A percentile compares a stretch with the other conserved stretches of the same genome.
Evolutionary conservation across 2,888 invertebrate genomes (phyloP).

Genomic region (Heliothis peltigera): DNA sequence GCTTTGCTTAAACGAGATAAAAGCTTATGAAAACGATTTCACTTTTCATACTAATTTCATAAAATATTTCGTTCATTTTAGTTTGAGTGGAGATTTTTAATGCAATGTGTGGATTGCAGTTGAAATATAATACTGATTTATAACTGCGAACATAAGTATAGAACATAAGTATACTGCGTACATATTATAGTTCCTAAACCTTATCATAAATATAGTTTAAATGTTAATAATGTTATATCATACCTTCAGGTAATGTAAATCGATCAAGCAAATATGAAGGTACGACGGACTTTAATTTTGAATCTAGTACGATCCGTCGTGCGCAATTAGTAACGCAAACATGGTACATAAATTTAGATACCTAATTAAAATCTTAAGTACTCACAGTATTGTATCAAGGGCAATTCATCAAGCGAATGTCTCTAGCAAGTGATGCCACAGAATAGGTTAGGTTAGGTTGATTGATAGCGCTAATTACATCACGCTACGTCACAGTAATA

Average conservation of each 20-base stretch:
- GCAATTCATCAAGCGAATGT: slow-evolving; percentile 71
- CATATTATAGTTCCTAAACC: no score
- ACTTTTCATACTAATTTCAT: no score
- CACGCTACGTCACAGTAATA: slow-evolving; percentile 40
- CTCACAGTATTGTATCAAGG: slow-evolving; percentile 45
- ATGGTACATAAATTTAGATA: slow-evolving; percentile 13
- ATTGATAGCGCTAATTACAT: slow-evolving; percentile 73
- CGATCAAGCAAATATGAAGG: neutral
- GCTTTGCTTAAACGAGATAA: neutral
- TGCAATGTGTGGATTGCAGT: no score
- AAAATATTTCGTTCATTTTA: no score
- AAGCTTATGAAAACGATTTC: neutral
- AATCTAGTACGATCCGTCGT: slow-evolving; percentile 1
- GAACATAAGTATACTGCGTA: no score
- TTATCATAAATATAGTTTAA: no score
- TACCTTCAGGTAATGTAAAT: neutral
- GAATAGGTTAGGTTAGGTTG: slow-evolving; percentile 66
- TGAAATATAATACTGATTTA: no score
- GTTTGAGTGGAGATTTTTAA: no score
- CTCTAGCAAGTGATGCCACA: slow-evolving; percentile 67
- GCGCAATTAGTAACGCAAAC: slow-evolving; percentile 15
- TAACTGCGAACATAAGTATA: no score
- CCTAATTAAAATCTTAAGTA: slow-evolving; percentile 20
- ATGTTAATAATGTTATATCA: no score
- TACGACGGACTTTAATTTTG: neutral